phyloP scores from a whole-genome alignment of 2,113 vertebrate genomes.

The Riparia riparia region DNA sequence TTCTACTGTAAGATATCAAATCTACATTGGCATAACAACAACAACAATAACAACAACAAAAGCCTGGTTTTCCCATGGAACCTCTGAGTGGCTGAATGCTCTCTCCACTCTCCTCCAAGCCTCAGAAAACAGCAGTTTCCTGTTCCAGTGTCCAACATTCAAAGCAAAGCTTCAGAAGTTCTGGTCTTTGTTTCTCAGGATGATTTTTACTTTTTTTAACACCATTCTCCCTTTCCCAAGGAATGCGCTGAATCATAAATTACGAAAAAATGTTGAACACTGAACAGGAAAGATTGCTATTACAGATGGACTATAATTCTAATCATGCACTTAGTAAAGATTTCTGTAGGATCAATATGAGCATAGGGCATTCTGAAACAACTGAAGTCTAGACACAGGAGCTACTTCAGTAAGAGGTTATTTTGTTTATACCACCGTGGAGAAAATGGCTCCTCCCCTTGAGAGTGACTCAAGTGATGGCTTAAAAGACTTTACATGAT shows the following conservation, averaged over 20 bases:
- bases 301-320: not conserved
- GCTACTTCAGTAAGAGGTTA: not conserved
- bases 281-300: not conserved
- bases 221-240: not conserved
- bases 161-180: not conserved
- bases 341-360: not conserved
- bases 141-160: not conserved
- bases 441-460: not conserved
- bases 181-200: not conserved
- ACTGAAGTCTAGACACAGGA: not conserved
- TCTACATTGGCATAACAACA: not conserved
- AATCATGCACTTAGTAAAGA: not conserved
- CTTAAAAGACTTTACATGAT: not conserved
- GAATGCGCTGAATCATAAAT: not conserved
- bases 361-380: not conserved
- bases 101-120: not conserved
- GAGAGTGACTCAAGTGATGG: fast-evolving
- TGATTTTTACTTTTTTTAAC: not conserved
- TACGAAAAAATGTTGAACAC: not conserved
- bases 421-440: not conserved
- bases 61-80: not conserved
- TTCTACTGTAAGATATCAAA: not conserved
- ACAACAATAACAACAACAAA: not conserved
- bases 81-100: not conserved
- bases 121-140: not conserved